phyloP scores from a whole-genome alignment of 2,888 invertebrate genomes.

The Hecatera dysodea region DNA sequence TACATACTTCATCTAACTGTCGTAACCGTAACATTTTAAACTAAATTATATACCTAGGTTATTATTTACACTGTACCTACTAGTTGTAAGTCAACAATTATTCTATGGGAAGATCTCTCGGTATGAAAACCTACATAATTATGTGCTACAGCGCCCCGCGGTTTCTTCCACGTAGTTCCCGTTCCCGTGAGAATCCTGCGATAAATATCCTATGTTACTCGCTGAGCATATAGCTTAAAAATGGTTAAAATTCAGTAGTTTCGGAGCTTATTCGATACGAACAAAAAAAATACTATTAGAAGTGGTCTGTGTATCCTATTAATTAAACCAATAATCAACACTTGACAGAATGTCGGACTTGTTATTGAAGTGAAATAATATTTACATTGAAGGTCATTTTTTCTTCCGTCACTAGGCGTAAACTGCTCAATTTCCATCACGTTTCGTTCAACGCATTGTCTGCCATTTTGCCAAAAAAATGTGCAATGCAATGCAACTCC shows the following conservation, averaged over 20 bases:
- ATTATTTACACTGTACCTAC: too few relatives aligned
- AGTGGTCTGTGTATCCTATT: constrained; percentile 17
- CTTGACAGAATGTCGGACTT: constrained; percentile 10
- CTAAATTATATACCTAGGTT: neutral
- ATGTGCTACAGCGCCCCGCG: too few relatives aligned
- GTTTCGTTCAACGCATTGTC: constrained; percentile 23
- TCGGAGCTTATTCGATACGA: too few relatives aligned
- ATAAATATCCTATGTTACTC: too few relatives aligned
- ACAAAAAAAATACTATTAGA: too few relatives aligned
- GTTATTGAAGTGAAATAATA: constrained; percentile 7
- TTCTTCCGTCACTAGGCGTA: constrained; percentile 27
- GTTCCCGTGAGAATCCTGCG: too few relatives aligned
- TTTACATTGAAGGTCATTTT: constrained; percentile 44
- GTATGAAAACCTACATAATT: too few relatives aligned
- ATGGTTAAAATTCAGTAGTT: too few relatives aligned
- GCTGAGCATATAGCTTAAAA: too few relatives aligned
- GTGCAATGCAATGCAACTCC: neutral
- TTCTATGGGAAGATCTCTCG: too few relatives aligned
- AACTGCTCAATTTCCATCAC: constrained; percentile 38
- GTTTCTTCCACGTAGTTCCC: too few relatives aligned
- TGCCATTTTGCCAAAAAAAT: constrained; percentile 5
- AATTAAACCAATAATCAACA: constrained; percentile 22
- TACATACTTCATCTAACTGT: neutral
- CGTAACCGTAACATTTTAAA: neutral
- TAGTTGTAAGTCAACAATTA: too few relatives aligned